Base-by-base conservation (phyloP, 2,113 vertebrate genomes). In the Podocnemis expansa region DNA sequence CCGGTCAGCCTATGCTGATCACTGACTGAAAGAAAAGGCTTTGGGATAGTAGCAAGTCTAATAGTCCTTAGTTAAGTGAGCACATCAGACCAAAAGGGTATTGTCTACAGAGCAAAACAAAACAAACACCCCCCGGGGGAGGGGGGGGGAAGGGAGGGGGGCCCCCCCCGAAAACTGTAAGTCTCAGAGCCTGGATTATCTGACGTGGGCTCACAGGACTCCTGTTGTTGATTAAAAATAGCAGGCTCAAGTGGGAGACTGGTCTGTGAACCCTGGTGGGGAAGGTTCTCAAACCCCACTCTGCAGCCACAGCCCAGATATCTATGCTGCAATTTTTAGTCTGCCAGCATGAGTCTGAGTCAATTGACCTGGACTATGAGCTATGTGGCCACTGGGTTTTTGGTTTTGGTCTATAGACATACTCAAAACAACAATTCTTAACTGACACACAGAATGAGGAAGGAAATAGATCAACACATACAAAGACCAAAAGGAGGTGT, bases 1-100 rank as follows among this genome's bases (percentile, higher is more conserved):
- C 38, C 10, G 43, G 22, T 73, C n/a, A 73, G 70, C 38, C 38
- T 73, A 11, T n/a, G n/a, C n/a, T n/a, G n/a, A n/a, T n/a, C 22
- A 41, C 22, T 24, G 70, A 41, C 22, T 41, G 38, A 43, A 43
- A 43, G 2, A 11, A 73, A 63, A n/a, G n/a, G 9, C 24, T 70
- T 70, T 70, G 67, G n/a, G 8, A 8, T 4, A 41, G 1, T 0
- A 10, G 6, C 0, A 0, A 84, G 79, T 45, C 76, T 21, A 38
- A 22, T 49, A 34, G 1, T 3, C 34, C 1, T 29, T 3, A 21
- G 1, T 41, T 78, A 22, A 41, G n/a, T 4, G 84, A 55, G 19
- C 21, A 75, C 56, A 2, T 38, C 10, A 58, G 67, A 7, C 1
- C 47, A 56, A 88, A 89, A 56, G 27, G 60, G 16, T 17, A 63